Evolutionary conservation across 2,113 vertebrate species (phyloP).

Genomic region (Otus sunia): DNA sequence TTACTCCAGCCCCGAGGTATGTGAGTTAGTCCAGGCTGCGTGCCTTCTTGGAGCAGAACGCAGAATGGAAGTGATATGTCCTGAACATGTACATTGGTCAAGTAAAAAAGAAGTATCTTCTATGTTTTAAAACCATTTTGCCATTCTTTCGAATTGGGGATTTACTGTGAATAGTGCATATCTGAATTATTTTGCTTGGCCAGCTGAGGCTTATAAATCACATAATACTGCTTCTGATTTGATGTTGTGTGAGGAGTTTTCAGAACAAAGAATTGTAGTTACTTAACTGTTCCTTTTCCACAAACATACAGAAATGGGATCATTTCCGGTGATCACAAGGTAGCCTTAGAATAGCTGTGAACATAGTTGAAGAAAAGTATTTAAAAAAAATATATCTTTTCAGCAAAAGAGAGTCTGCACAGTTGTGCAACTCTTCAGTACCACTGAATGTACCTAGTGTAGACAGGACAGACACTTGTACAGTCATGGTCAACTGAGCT

Average conservation of each 20-base stretch:
- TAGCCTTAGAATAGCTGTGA: background rate
- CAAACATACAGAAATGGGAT: background rate
- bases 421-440: background rate
- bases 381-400: background rate
- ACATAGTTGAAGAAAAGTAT: background rate
- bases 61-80: background rate
- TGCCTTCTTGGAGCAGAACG: background rate
- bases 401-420: background rate
- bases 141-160: background rate
- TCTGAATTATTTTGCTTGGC: background rate
- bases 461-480: background rate
- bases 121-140: background rate
- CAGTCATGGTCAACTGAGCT: background rate
- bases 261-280: background rate
- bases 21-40: background rate
- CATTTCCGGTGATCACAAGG: background rate
- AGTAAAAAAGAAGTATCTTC: background rate
- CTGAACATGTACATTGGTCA: background rate
- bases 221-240: background rate
- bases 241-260: background rate
- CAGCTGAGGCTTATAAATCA: background rate
- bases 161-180: background rate
- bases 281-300: background rate
- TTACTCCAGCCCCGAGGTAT: background rate
- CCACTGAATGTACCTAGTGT: background rate